Base-by-base conservation (phyloP, 1,140 invertebrate species). In the Teleogryllus occipitalis region DNA sequence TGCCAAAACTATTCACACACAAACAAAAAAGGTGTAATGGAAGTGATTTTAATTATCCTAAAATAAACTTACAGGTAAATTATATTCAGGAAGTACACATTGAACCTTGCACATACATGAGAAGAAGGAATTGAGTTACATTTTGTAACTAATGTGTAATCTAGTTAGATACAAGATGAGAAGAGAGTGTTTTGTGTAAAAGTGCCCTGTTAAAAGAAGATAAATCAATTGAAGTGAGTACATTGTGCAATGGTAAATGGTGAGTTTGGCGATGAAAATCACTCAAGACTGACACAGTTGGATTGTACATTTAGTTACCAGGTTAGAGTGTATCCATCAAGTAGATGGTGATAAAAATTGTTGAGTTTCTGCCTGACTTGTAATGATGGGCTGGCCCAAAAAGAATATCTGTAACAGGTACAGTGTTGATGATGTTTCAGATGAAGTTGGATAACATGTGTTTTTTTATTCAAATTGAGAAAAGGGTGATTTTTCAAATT, bases 31-130 rank as follows among this genome's bases (percentile, higher is more conserved):
- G 27, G 27, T 2, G 27, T 39, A 39, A 39, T 39, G 27, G 18
- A 65, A 65, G 54, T 65, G 54, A 65, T 65, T 65, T 65, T 65
- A 65, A 65, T 65, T 65, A 65, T 65, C 54, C 54, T 65, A 65
- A 65, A 65, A 65, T 65, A 65, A 65, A 65, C 54, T 65, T 65
- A 65, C 18, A 39, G 54, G 54, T 65, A 65, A 65, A 65, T 65
- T 65, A 10, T 65, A 65, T 65, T 65, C 10, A 65, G 18, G 54
- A 65, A 65, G 18, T 65, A 65, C 54, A 65, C 18, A 65, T 65
- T 65, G 54, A 65, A 65, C 10, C 18, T 65, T 65, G 54, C 54
- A 65, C 54, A 65, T 65, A 14, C 54, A 65, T 65, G 54, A 18
- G 2, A 65, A 18, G 54, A 65, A 65, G 54, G 54, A 65, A 65